Percentiles rank a stretch among this genome's conserved stretches.
Conservation (phyloP, 2,888 invertebrate species). For the Tortrix viridana region DNA sequence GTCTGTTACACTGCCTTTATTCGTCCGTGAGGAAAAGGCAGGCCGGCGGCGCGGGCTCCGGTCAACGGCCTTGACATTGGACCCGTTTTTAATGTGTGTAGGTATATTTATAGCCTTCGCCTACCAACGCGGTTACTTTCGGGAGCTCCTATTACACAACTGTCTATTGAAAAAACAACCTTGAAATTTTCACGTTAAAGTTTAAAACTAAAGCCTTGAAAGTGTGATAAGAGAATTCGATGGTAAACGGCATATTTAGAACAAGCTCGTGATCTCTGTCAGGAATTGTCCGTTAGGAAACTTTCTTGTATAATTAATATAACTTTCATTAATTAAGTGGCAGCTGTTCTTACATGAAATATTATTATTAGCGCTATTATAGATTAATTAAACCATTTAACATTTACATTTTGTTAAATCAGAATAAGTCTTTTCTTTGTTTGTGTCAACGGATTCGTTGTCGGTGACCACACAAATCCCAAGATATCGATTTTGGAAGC, state of each 20-base stretch:
- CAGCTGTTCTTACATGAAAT: too few species aligned
- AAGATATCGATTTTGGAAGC: too few species aligned
- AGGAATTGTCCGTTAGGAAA: slow-evolving; percentile 9
- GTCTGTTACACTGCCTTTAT: background rate
- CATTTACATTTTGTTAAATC: too few species aligned
- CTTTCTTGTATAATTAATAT: slow-evolving; percentile 7
- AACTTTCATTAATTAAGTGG: background rate
- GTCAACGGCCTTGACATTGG: slow-evolving; percentile 79
- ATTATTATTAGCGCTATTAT: too few species aligned
- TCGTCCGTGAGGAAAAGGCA: slow-evolving; percentile 37
- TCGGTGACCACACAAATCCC: too few species aligned
- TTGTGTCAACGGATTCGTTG: too few species aligned
- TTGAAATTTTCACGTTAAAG: background rate
- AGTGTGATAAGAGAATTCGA: background rate
- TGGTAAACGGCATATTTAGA: background rate
- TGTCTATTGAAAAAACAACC: slow-evolving; percentile 1
- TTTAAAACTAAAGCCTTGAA: background rate
- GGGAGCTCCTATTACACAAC: background rate
- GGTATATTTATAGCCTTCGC: slow-evolving; percentile 18
- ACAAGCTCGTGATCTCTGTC: slow-evolving; percentile 12
- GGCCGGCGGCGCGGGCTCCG: slow-evolving; percentile 49
- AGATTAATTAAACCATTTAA: too few species aligned
- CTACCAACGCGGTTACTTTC: background rate
- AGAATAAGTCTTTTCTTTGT: too few species aligned
- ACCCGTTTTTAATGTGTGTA: slow-evolving; percentile 56